These are phyloP conservation scores for Kryptolebias ocellatus DNA, from an alignment of 2,797 vertebrate species.

Conservation along the genomic window DNA sequence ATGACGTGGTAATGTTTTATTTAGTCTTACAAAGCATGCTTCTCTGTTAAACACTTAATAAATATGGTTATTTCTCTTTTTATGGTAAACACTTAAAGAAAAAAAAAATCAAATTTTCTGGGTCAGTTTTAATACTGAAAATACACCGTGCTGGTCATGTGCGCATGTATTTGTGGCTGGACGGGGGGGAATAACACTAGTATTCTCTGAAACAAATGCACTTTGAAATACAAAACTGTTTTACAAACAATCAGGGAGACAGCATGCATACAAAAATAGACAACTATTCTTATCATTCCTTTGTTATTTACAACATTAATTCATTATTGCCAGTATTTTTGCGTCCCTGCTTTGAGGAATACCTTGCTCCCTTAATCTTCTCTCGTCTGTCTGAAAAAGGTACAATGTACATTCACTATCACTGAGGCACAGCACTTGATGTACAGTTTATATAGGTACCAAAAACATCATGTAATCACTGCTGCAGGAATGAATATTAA, in stretches of 20 bases:
- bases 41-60: conserved; percentile 79
- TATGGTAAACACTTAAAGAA: conserved; percentile 41
- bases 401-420: conserved; percentile 80
- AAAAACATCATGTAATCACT: conserved; percentile 66
- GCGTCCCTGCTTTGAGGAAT: conserved; percentile 59
- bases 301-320: conserved; percentile 74
- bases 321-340: conserved; percentile 79
- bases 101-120: conserved; percentile 24
- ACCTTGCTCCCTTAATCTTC: conserved; percentile 48
- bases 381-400: conserved; percentile 55
- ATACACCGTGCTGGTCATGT: conserved; percentile 55
- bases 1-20: conserved; percentile 63
- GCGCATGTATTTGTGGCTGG: conserved; percentile 12
- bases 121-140: conserved; percentile 64
- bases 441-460: conserved; percentile 72
- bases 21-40: conserved; percentile 79
- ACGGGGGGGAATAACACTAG: conserved; percentile 48
- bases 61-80: conserved; percentile 69
- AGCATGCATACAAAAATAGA: conserved; percentile 89
- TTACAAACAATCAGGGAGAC: conserved; percentile 81
- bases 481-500: conserved; percentile 62
- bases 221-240: conserved; percentile 78
- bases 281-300: conserved; percentile 77
- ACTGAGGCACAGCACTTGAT: conserved; percentile 80
- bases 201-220: conserved; percentile 65